Evolutionary conservation across 2,888 invertebrate species (phyloP), one percentile per base, ranked within the genome.

Genomic region (Kuschelorhynchus macadamiae): DNA sequence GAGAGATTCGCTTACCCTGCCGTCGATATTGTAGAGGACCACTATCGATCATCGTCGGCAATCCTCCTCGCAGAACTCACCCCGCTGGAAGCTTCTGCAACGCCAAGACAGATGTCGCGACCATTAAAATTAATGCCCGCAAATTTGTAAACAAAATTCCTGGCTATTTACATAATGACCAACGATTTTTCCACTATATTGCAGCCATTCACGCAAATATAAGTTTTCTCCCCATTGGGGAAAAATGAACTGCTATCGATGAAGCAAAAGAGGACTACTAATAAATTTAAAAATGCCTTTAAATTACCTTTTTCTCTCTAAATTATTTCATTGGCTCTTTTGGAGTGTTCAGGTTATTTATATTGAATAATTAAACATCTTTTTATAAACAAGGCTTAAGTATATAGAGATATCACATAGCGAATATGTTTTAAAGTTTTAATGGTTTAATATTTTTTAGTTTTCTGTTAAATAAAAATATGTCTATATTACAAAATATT

Each of bases 81-180:
- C 61, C 67, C 50, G 44, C 41, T 49, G 30, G 25, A 17, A 67
- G 67, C 56, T 67, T 67, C 55, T 36, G 63, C 62, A 63, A 44
- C 46, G 49, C 42, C 65, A 64, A 71, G 78, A 77, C 75, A 79
- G 79, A 79, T 79, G 79, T 77, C 79, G 77, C 76, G 25, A 56
- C 67, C 73, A 73, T 76, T 77, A 76, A 76, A 76, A 76, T 77
- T 75, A 77, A 77, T 77, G 76, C 64, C 69, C 71, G 67, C 74
- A 73, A 75, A 75, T 76, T 74, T 73, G 75, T 76, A 75, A 77
- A 77, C 75, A 75, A 77, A 77, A 75, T 75, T 75, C 75, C 74
- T 69, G 74, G 72, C 74, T 67, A 77, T 77, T 76, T 77, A 77
- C 76, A 76, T 77, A 77, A 77, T 73, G 76, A 74, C 71, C 71